phyloP scores from a whole-genome alignment of 2,797 vertebrate genomes.

The Odontamblyopus rebecca region DNA sequence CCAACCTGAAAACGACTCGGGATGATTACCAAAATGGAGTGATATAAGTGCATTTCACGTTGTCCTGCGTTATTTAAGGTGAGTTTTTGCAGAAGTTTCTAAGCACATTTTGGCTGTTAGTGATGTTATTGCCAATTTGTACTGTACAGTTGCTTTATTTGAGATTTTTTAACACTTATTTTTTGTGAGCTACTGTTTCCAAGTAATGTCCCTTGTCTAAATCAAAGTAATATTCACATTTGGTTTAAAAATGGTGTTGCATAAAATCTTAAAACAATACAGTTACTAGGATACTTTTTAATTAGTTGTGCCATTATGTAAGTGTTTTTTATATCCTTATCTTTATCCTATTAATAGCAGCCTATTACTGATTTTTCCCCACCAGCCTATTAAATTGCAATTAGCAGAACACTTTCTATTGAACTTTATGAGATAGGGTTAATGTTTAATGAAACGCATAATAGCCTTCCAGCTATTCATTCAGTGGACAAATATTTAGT shows the following conservation, averaged over 20 bases:
- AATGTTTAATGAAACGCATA: slow-evolving; percentile 9
- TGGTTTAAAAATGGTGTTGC: too few relatives aligned
- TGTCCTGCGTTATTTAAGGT: slow-evolving; percentile 16
- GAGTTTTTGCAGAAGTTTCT: slow-evolving; percentile 23
- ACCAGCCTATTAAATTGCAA: not conserved
- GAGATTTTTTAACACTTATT: too few relatives aligned
- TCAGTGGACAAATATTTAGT: slow-evolving; percentile 23
- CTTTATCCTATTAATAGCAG: too few relatives aligned
- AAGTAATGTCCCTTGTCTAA: too few relatives aligned
- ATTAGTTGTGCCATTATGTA: too few relatives aligned
- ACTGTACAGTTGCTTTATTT: too few relatives aligned
- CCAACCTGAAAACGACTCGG: slow-evolving; percentile 3
- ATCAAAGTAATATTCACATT: too few relatives aligned
- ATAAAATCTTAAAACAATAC: too few relatives aligned
- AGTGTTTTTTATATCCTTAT: too few relatives aligned
- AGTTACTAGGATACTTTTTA: too few relatives aligned
- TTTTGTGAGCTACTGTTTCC: too few relatives aligned
- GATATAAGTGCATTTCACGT: not conserved
- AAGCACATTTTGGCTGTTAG: not conserved
- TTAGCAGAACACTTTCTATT: not conserved
- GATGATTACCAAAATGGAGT: slow-evolving; percentile 16
- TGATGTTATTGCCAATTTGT: not conserved
- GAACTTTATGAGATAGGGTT: not conserved
- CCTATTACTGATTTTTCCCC: not conserved
- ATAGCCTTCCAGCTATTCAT: not conserved